A percentile compares a stretch with the other conserved stretches of the same genome.
Conservation (phyloP, 2,113 vertebrate species). For the Acrocephalus kingi region DNA sequence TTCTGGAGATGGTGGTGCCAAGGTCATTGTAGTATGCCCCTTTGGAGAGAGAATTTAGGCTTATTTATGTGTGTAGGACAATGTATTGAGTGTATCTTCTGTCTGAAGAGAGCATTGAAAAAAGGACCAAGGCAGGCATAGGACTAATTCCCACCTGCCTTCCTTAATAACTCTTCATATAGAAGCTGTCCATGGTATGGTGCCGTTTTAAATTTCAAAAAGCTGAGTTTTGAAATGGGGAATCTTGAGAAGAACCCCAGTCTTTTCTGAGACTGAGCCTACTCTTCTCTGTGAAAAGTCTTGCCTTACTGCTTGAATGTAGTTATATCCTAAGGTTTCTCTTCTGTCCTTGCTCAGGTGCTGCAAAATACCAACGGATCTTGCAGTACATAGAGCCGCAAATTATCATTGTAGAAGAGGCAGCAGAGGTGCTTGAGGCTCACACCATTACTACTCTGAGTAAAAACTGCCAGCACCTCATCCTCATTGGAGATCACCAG, state of each 20-base stretch:
- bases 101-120: neutral
- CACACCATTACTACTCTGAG: slow-evolving; percentile 92
- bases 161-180: neutral
- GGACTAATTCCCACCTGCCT: neutral
- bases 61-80: neutral
- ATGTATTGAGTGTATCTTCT: neutral
- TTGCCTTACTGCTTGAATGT: neutral
- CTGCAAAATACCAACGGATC: slow-evolving; percentile 86
- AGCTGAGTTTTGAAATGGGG: neutral
- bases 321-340: neutral
- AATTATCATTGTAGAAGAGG: slow-evolving; percentile 93
- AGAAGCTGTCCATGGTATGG: neutral
- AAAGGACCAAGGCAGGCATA: neutral
- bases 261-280: neutral
- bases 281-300: neutral
- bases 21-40: neutral
- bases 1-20: neutral
- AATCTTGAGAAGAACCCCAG: neutral
- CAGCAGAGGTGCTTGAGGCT: slow-evolving; percentile 94
- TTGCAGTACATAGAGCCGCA: slow-evolving; percentile 83
- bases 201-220: neutral
- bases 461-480: slow-evolving; percentile 89
- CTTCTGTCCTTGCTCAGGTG: slow-evolving; percentile 72
- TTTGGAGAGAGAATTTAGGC: neutral
- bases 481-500: slow-evolving; percentile 97